Conservation (phyloP, 2,113 vertebrate species). For the Pterocles gutturalis region DNA sequence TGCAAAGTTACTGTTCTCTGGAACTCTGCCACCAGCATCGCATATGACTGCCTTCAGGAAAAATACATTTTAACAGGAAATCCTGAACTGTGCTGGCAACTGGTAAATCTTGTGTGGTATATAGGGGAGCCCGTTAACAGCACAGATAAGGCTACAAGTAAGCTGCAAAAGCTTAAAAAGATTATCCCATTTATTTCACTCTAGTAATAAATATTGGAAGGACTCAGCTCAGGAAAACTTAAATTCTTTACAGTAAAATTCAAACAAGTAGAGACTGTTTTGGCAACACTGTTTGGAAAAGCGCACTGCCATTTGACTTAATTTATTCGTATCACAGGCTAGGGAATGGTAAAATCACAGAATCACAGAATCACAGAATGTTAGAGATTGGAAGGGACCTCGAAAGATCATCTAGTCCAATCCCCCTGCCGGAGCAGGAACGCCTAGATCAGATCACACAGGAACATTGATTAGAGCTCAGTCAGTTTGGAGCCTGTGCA, state of each 20-base stretch:
- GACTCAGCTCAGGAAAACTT: neutral
- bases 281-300: neutral
- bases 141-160: neutral
- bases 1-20: neutral
- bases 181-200: neutral
- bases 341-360: neutral
- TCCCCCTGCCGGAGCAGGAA: too few relatives aligned
- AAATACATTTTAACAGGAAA: neutral
- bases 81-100: neutral
- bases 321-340: neutral
- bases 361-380: too few relatives aligned
- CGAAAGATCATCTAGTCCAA: too few relatives aligned
- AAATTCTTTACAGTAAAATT: neutral
- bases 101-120: neutral
- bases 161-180: neutral
- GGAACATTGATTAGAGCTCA: rapidly evolving
- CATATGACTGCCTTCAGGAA: neutral
- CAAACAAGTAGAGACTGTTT: neutral
- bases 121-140: neutral
- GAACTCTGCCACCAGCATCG: neutral
- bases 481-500: neutral
- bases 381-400: too few relatives aligned
- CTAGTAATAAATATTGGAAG: neutral
- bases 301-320: neutral
- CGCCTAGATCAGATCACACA: too few relatives aligned